Conservation (phyloP, 2,797 vertebrate species). For the Coregonus suidteri region DNA sequence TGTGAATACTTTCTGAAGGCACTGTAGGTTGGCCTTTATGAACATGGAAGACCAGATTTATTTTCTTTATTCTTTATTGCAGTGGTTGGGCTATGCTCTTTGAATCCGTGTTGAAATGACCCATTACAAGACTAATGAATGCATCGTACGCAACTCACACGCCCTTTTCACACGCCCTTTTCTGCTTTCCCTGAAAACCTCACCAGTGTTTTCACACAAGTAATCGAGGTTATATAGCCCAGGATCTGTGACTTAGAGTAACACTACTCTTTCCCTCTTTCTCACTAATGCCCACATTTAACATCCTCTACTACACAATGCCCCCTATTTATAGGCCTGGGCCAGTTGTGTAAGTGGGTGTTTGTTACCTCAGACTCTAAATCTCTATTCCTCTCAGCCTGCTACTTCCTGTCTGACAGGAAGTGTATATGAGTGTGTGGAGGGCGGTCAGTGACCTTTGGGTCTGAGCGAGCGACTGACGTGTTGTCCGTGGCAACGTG, state of each 20-base stretch:
- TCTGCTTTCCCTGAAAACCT: constrained; percentile 50
- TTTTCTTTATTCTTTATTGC: background rate
- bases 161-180: background rate
- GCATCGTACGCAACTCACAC: background rate
- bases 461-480: constrained; percentile 1
- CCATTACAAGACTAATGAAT: background rate
- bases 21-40: background rate
- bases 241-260: constrained; percentile 56
- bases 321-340: constrained; percentile 71
- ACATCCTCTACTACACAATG: constrained; percentile 67
- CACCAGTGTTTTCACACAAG: constrained; percentile 52
- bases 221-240: constrained; percentile 51
- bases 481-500: constrained; percentile 51
- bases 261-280: constrained; percentile 56
- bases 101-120: background rate
- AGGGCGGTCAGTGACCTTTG: constrained; percentile 52
- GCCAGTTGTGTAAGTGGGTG: constrained; percentile 10
- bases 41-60: background rate
- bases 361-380: constrained; percentile 69
- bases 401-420: constrained; percentile 69
- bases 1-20: background rate
- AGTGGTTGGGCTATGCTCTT: background rate
- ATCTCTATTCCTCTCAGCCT: constrained; percentile 53
- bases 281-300: constrained; percentile 47
- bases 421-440: constrained; percentile 46